Evolutionary conservation across 1,140 invertebrate species (phyloP).

Genomic region (Aphaenogaster floridana): DNA sequence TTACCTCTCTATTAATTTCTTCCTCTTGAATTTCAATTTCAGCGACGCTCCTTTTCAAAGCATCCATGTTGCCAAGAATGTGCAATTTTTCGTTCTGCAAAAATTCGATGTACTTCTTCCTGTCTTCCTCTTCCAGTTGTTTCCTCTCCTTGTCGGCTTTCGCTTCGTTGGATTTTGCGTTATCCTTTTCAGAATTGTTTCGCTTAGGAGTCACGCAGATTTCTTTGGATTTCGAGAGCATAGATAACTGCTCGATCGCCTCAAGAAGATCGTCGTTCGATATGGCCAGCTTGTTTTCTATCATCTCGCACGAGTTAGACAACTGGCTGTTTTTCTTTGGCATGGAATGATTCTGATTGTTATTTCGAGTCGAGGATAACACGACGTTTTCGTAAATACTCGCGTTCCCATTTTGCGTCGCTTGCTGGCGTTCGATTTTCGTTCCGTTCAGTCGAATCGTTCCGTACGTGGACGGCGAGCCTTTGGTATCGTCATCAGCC

Average conservation of each 20-base stretch:
- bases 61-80: conserved; percentile 85
- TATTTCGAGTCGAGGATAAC: conserved; percentile 68
- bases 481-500: conserved; percentile 28
- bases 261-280: conserved; percentile 86
- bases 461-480: conserved; percentile 68
- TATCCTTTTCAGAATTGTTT: conserved; percentile 86
- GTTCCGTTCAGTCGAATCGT: conserved; percentile 77
- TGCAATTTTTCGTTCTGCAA: conserved; percentile 84
- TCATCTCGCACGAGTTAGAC: conserved; percentile 80
- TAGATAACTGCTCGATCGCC: conserved; percentile 84
- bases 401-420: conserved; percentile 77
- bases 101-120: conserved; percentile 84
- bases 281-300: conserved; percentile 86
- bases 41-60: conserved; percentile 91
- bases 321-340: conserved; percentile 76
- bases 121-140: conserved; percentile 81
- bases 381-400: conserved; percentile 83
- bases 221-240: conserved; percentile 83
- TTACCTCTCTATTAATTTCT: conserved; percentile 93
- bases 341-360: conserved; percentile 74
- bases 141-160: conserved; percentile 85
- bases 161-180: conserved; percentile 85
- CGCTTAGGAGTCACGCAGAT: conserved; percentile 81
- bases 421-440: conserved; percentile 62
- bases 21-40: conserved; percentile 94